Evolutionary conservation across 2,113 vertebrate genomes (phyloP).

Genomic region (Leucosticte australis): DNA sequence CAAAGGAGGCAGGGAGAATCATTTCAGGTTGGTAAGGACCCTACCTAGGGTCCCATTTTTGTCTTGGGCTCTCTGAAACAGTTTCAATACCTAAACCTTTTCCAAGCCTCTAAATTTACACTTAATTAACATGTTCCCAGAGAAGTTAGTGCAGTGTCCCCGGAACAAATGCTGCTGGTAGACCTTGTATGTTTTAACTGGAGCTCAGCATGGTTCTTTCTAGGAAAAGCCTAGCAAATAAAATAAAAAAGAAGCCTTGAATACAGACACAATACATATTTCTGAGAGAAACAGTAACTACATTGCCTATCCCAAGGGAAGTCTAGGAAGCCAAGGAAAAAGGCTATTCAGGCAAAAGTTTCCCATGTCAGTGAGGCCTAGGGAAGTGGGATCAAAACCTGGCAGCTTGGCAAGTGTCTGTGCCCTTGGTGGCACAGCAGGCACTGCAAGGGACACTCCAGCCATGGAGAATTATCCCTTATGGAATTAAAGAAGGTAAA

Average conservation of each 20-base stretch:
- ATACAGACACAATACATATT: neutral
- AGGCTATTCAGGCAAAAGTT: neutral
- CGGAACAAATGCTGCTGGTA: neutral
- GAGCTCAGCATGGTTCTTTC: neutral
- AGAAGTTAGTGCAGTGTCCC: neutral
- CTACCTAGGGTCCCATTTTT: neutral
- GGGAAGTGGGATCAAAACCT: neutral
- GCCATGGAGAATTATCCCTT: neutral
- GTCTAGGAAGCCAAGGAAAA: neutral
- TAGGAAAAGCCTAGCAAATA: neutral
- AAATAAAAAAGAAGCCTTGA: neutral
- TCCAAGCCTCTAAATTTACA: neutral
- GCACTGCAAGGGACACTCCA: neutral
- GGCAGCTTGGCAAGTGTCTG: neutral
- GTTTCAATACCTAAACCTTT: neutral
- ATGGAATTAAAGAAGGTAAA: neutral
- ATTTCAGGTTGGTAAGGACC: neutral
- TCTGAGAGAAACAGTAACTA: neutral
- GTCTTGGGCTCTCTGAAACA: neutral
- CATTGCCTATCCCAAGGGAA: neutral
- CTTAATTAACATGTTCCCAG: neutral
- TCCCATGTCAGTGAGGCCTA: neutral
- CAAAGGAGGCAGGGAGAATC: neutral
- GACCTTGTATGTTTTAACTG: neutral
- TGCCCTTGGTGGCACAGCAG: neutral